These are phyloP conservation scores for Lynx canadensis DNA, from an alignment of 2,113 vertebrate species.

Conservation along the genomic window DNA sequence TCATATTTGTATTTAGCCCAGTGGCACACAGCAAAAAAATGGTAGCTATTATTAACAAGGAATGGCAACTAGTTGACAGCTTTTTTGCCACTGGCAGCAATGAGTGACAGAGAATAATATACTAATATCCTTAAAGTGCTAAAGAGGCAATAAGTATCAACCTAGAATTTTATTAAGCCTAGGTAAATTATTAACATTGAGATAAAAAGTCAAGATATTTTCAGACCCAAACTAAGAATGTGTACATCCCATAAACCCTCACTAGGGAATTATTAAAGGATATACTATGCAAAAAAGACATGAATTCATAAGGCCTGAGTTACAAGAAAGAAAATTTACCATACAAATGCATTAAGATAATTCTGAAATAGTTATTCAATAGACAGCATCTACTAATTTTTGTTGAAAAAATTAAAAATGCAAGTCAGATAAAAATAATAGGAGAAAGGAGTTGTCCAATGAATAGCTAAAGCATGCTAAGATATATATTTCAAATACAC, in stretches of 20 bases:
- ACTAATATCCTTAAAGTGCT: not conserved
- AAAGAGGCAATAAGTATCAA: not conserved
- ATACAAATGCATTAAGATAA: not conserved
- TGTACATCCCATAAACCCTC: not conserved
- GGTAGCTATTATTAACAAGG: not conserved
- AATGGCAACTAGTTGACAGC: not conserved
- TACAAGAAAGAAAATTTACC: not conserved
- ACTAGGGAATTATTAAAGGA: slow-evolving; percentile 4
- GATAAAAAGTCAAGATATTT: not conserved
- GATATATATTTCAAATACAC: not conserved
- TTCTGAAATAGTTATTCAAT: not conserved
- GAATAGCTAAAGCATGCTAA: not conserved
- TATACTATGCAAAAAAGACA: slow-evolving; percentile 15
- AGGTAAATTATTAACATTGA: not conserved
- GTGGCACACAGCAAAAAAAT: not conserved
- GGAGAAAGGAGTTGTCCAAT: not conserved
- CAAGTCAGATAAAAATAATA: slow-evolving; percentile 10
- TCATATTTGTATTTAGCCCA: not conserved
- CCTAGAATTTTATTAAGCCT: not conserved
- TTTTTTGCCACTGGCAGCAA: not conserved
- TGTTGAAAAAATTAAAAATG: not conserved
- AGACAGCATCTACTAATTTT: not conserved
- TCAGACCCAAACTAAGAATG: not conserved
- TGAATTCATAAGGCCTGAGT: not conserved
- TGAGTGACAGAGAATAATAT: not conserved